Conservation (phyloP, 2,797 vertebrate genomes). For the Lates japonicus region DNA sequence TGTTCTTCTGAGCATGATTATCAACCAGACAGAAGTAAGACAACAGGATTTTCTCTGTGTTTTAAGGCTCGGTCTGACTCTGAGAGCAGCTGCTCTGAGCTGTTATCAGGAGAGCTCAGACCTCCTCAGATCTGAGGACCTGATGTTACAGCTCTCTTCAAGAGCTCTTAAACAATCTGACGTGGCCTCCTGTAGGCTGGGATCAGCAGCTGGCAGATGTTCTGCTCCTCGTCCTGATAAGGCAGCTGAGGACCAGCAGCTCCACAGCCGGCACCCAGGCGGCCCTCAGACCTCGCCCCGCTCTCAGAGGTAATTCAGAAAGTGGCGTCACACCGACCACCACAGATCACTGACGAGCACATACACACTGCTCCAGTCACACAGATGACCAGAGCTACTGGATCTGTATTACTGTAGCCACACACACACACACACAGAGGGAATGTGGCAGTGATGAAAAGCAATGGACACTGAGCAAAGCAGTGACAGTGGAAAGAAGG, state of each 20-base stretch:
- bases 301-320: background rate
- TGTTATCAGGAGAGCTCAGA: background rate
- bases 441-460: background rate
- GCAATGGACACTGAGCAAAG: constrained; percentile 15
- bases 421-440: constrained; percentile 26
- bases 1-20: too few species aligned
- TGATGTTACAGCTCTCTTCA: background rate
- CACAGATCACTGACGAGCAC: background rate
- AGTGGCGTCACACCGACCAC: background rate
- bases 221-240: background rate
- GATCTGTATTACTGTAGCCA: background rate
- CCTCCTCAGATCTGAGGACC: background rate
- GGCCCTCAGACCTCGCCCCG: background rate
- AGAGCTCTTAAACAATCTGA: background rate
- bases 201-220: background rate
- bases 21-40: too few species aligned
- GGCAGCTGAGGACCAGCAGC: background rate
- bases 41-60: too few species aligned
- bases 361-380: background rate
- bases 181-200: background rate
- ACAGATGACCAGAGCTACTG: background rate
- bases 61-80: background rate
- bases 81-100: background rate
- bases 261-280: background rate
- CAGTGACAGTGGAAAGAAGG: background rate